Percentiles rank a stretch among this genome's conserved stretches.
Conservation (phyloP, 1,140 invertebrate species). For the Conus ventricosus region DNA sequence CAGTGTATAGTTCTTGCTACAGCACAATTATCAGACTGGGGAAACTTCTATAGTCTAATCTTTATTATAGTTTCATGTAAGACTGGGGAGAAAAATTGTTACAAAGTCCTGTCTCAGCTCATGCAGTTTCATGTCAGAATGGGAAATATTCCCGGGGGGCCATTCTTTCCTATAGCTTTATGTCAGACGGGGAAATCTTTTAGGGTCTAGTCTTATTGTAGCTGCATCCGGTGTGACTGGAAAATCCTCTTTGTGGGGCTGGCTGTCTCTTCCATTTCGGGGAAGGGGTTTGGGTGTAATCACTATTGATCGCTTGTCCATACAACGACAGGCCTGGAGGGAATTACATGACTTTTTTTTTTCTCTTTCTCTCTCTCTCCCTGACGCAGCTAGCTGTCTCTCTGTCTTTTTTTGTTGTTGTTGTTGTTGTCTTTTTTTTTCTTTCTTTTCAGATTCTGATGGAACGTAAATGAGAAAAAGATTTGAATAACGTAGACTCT, state of each 20-base stretch:
- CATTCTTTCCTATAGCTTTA: no score
- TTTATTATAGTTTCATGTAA: no score
- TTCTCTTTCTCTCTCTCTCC: not conserved
- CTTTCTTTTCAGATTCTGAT: not conserved
- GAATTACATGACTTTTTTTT: not conserved
- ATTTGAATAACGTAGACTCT: not conserved
- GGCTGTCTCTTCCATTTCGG: not conserved
- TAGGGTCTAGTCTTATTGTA: constrained; percentile 17
- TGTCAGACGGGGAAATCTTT: not conserved
- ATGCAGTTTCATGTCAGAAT: no score
- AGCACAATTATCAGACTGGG: no score
- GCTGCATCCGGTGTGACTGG: not conserved
- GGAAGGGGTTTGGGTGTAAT: constrained; percentile 20
- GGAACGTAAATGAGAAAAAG: no score
- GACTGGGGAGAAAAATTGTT: no score
- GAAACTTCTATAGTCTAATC: no score
- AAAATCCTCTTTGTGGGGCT: not conserved
- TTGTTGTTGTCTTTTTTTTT: not conserved
- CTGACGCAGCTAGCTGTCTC: not conserved
- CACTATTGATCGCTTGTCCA: constrained; percentile 31
- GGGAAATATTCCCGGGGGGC: no score
- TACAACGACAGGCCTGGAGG: constrained; percentile 1
- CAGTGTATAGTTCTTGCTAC: no score
- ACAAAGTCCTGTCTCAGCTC: no score
- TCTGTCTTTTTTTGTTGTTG: no score